phyloP scores from a whole-genome alignment of 2,113 vertebrate genomes.

The Corythornis madagascariensis region DNA sequence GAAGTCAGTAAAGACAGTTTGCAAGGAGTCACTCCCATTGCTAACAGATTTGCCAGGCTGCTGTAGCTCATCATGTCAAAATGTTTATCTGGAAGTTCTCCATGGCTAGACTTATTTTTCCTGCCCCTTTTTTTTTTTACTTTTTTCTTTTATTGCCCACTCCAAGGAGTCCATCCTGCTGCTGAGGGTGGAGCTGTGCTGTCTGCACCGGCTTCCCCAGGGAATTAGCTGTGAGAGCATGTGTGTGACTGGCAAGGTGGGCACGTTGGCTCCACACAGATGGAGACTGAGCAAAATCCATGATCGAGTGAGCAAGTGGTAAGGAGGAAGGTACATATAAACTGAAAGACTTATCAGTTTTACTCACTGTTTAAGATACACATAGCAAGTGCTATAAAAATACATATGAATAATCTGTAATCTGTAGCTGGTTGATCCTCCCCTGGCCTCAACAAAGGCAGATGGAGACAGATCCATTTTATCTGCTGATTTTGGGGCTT shows the following conservation, averaged over 20 bases:
- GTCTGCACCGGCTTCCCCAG: neutral
- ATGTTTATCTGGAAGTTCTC: neutral
- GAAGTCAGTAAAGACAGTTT: neutral
- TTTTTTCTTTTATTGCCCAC: neutral
- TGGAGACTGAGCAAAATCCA: constrained; percentile 50
- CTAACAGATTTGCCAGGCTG: neutral
- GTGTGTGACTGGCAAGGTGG: constrained; percentile 23
- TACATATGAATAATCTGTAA: neutral
- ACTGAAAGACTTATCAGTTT: constrained; percentile 30
- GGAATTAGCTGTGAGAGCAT: neutral
- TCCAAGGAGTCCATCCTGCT: neutral
- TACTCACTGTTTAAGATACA: constrained; percentile 25
- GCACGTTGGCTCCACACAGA: constrained; percentile 56
- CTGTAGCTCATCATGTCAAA: neutral
- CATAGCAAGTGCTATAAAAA: constrained; percentile 15
- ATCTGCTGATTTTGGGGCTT: neutral
- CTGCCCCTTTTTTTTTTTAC: too few relatives aligned
- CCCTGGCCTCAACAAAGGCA: neutral
- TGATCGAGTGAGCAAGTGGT: constrained; percentile 57
- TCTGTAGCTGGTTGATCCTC: neutral
- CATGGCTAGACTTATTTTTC: neutral
- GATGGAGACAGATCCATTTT: neutral
- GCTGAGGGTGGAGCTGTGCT: neutral
- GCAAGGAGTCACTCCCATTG: neutral
- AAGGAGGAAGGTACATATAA: constrained; percentile 33